phyloP scores from a whole-genome alignment of 2,888 invertebrate genomes.

The Drosophila kanekoi region DNA sequence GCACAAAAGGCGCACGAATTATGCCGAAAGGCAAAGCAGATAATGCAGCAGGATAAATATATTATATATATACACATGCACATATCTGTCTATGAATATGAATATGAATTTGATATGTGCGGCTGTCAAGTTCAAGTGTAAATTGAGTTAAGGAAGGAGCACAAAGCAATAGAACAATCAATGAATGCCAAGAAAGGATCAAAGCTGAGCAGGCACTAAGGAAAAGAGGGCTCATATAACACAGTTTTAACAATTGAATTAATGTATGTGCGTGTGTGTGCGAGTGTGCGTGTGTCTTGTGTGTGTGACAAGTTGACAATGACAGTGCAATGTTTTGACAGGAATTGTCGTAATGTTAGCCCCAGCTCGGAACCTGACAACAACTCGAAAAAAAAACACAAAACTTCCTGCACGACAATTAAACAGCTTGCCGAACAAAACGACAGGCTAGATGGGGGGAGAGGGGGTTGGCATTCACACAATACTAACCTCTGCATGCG shows the following conservation, averaged over 20 bases:
- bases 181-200: constrained; percentile 36
- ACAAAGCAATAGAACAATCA: constrained; percentile 52
- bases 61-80: constrained; percentile 21
- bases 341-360: constrained; percentile 75
- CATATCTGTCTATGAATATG: constrained; percentile 18
- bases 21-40: constrained; percentile 46
- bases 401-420: constrained; percentile 51
- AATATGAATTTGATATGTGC: constrained; percentile 14
- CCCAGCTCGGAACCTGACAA: constrained; percentile 23
- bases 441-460: not conserved
- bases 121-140: constrained; percentile 65
- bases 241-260: constrained; percentile 54
- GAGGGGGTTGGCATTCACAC: not conserved
- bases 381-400: constrained; percentile 1
- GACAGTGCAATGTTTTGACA: constrained; percentile 77
- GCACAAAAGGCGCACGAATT: constrained; percentile 70
- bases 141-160: constrained; percentile 51
- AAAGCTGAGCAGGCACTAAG: constrained; percentile 49
- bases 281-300: constrained; percentile 28
- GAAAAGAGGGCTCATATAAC: constrained; percentile 73
- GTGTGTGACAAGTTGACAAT: constrained; percentile 61
- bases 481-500: constrained; percentile 84
- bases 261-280: constrained; percentile 15
- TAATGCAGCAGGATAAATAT: constrained; percentile 24
- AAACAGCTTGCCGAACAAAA: constrained; percentile 20